Conservation (phyloP, 2,888 invertebrate genomes). For the Hemistola chrysoprasaria region DNA sequence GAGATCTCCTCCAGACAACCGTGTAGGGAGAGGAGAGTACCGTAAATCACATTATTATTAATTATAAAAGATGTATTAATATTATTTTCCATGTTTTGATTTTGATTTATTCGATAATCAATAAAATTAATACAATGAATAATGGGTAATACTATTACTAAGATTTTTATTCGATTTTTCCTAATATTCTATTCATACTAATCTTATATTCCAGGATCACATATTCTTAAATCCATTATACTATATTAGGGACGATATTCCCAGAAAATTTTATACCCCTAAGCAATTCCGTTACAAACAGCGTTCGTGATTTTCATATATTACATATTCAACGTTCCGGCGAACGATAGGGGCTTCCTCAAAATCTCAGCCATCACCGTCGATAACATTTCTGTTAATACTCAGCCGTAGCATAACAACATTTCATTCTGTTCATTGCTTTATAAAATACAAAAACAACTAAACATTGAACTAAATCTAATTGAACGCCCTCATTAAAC, state of each 20-base stretch:
- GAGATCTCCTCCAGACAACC: too few species aligned
- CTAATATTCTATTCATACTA: too few species aligned
- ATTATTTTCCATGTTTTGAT: too few species aligned
- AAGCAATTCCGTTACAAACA: slow-evolving; percentile 15
- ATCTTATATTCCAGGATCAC: too few species aligned
- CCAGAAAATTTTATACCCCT: slow-evolving; percentile 5
- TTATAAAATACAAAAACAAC: slow-evolving; percentile 24
- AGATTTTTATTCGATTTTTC: too few species aligned
- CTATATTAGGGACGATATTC: background rate
- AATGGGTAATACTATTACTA: too few species aligned
- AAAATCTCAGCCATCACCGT: slow-evolving; percentile 19
- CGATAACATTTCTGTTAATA: slow-evolving; percentile 23
- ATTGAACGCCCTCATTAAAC: slow-evolving; percentile 22
- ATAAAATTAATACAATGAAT: too few species aligned
- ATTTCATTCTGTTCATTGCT: slow-evolving; percentile 22
- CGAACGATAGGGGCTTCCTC: slow-evolving; percentile 19
- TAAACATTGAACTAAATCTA: slow-evolving; percentile 11
- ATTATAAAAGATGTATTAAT: too few species aligned
- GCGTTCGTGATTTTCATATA: slow-evolving; percentile 21
- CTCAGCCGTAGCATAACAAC: slow-evolving; percentile 18
- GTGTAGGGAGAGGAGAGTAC: too few species aligned
- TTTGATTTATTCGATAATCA: too few species aligned
- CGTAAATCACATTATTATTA: too few species aligned
- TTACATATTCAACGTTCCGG: slow-evolving; percentile 19
- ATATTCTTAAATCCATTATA: too few species aligned